Evolutionary conservation across 2,797 vertebrate species (phyloP).

Genomic region (Graptemys geographica): DNA sequence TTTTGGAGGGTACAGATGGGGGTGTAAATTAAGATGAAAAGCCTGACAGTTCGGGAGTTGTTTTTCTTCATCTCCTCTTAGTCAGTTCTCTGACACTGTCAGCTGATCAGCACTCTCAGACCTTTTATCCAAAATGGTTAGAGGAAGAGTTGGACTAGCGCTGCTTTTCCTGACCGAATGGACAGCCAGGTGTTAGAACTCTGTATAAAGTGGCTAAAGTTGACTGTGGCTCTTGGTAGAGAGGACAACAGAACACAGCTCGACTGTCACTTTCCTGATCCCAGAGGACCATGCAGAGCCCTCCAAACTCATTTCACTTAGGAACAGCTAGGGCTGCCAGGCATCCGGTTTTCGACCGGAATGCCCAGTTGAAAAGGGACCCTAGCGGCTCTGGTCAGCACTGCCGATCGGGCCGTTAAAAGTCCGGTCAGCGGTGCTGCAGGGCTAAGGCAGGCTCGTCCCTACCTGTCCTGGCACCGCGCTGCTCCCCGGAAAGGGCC

Average conservation of each 20-base stretch:
- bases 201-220: background rate
- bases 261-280: background rate
- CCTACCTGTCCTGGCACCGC: too few relatives aligned
- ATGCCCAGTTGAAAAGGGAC: too few relatives aligned
- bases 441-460: too few relatives aligned
- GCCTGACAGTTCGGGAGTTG: background rate
- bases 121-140: background rate
- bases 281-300: rapidly evolving
- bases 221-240: rapidly evolving
- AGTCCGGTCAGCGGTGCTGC: too few relatives aligned
- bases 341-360: too few relatives aligned
- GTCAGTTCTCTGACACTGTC: background rate
- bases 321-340: background rate
- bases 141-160: background rate
- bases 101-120: background rate
- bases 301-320: rapidly evolving
- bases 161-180: background rate
- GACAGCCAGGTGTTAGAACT: background rate
- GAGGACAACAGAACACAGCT: background rate
- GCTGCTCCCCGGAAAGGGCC: too few relatives aligned
- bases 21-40: slow-evolving; percentile 3
- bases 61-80: background rate
- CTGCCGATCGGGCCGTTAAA: too few relatives aligned
- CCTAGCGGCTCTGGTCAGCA: too few relatives aligned
- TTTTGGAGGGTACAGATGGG: background rate